Base-by-base conservation (phyloP, 1,140 invertebrate species). In the Ericerus pela region DNA sequence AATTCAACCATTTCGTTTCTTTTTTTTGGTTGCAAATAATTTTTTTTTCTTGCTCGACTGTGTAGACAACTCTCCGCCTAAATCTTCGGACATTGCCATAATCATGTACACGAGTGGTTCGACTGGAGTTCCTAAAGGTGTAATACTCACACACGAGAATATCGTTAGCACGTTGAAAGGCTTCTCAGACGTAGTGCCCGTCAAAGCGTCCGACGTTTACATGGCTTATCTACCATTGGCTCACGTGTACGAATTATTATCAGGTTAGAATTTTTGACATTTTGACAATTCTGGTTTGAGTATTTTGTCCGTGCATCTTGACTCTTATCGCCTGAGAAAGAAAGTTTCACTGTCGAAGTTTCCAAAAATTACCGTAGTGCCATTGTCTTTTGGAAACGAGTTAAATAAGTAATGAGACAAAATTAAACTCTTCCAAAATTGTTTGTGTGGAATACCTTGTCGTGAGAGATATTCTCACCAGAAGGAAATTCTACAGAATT, bases 31-130 rank as follows among this genome's bases (percentile, higher is more conserved):
- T 41, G 14, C 37, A 16, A n/a, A n/a, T n/a, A n/a, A n/a, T n/a
- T n/a, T n/a, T n/a, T n/a, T 10, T 33, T 10, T 33, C n/a, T 33
- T 47, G 20, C 26, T 47, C 12, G 10, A 12, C 16, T 47, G 22
- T 22, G 18, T 54, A 64, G 64, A 73, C 33, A 66, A 69, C 10
- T 68, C 72, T 12, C 71, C 76, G 12, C 86, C 87, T 12, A 73
- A 73, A 18, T 66, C 76, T 1, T 72, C 80, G 6, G 91, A 96
- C 64, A 81, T 80, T 14, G 91, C 91, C 18, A 91, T 96, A 62
- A 87, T 96, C 37, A 96, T 96, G 91, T 96, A 96, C 72, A 96
- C 92, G 0, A 91, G 86, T 61, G 92, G 92, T 1, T 93, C 88
- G 0, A 96, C 91, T 0, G 91, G 92, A 28, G 79, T 85, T 55